Evolutionary conservation across 2,113 vertebrate species (phyloP), one percentile per base, ranked within the genome.

Genomic region (Pseudorectes ferrugineus): DNA sequence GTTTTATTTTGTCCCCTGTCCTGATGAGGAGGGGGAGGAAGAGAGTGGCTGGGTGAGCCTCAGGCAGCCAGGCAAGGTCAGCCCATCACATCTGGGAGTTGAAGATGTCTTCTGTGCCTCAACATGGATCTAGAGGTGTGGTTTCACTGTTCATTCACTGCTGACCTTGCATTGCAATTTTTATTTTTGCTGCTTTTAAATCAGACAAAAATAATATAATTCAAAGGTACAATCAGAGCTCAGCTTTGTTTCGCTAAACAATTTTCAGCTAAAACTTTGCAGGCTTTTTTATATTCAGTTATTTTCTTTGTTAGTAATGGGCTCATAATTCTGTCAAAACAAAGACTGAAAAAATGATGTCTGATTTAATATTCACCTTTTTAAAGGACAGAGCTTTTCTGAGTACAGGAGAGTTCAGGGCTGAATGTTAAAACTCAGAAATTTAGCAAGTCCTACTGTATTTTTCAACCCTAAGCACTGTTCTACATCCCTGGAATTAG

Each of bases 251-350:
- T 82, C 8, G 1, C 52, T 40, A 45, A 72, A 42, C 12, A 46
- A 10, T 78, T 63, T 81, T 51, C 51, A 77, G 84, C 68, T 84
- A 29, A 74, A 89, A 89, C 23, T 91, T 71, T 51, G n/a, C 43
- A 75, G n/a, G 35, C 49, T 74, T 51, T 88, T 91, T 67, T 71
- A 31, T 59, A 85, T 91, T 74, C 26, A 14, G 26, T 46, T 94
- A n/a, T 94, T 94, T 93, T 87, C 48, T 72, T 81, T 74, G 38
- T 70, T 61, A 51, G 88, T 89, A 91, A 85, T 59, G 28, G 73
- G 17, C 40, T 94, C n/a, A 4, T 77, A 91, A 81, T 89, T 89
- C 87, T 96, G 89, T 94, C 92, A 94, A 85, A 95, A 93, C 75
- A 95, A 94, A 91, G 66, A 63, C 43, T 87, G 65, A 40, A 91